A percentile compares a stretch with the other conserved stretches of the same genome.
Conservation (phyloP, 1,140 invertebrate species). For the Drosophila burlai region DNA sequence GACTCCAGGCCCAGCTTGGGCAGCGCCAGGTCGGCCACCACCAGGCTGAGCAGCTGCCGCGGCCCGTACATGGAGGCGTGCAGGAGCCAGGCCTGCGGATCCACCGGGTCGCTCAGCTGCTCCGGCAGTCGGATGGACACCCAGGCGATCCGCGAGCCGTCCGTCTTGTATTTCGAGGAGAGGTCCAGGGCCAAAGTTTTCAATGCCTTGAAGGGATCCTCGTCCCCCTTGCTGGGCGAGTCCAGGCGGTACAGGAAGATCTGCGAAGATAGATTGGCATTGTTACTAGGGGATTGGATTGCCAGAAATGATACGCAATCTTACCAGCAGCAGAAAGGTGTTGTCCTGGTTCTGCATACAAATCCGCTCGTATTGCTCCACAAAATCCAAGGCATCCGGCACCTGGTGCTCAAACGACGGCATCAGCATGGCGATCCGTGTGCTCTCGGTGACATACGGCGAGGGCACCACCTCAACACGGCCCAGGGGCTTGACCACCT, state of each 20-base stretch:
- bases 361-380: slow-evolving; percentile 89
- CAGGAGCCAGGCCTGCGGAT: slow-evolving; percentile 69
- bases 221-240: slow-evolving; percentile 88
- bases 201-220: slow-evolving; percentile 88
- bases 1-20: slow-evolving; percentile 90
- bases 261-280: slow-evolving; percentile 68
- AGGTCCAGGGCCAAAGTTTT: slow-evolving; percentile 88
- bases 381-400: slow-evolving; percentile 87
- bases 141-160: slow-evolving; percentile 90
- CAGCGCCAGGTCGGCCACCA: slow-evolving; percentile 89
- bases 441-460: slow-evolving; percentile 96
- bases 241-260: slow-evolving; percentile 87
- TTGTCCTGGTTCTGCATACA: slow-evolving; percentile 92
- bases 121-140: slow-evolving; percentile 88
- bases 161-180: slow-evolving; percentile 89
- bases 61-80: slow-evolving; percentile 74
- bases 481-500: slow-evolving; percentile 92
- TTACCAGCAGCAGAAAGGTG: slow-evolving; percentile 88
- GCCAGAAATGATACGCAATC: too few species aligned
- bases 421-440: slow-evolving; percentile 91
- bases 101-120: slow-evolving; percentile 56
- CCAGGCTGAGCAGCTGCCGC: slow-evolving; percentile 87
- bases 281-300: neutral
- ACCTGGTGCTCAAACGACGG: slow-evolving; percentile 85
- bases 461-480: slow-evolving; percentile 94